Evolutionary conservation across 2,797 vertebrate species (phyloP).

Genomic region (Epinephelus awoara): DNA sequence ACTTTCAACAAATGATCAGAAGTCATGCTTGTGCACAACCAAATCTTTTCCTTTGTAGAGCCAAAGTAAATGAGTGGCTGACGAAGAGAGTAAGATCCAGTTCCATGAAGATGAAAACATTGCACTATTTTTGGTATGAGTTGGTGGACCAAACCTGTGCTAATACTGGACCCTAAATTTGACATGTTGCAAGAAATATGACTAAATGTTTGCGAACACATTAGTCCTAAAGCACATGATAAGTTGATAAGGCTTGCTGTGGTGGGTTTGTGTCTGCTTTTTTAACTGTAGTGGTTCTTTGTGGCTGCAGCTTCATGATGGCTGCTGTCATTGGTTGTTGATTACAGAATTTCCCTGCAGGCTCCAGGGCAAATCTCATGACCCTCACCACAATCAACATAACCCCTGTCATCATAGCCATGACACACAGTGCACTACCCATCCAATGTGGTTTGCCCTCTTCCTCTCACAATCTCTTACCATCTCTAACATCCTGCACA

Average conservation of each 20-base stretch:
- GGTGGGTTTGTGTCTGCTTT: slow-evolving; percentile 20
- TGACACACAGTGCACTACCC: slow-evolving; percentile 43
- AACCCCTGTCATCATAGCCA: slow-evolving; percentile 52
- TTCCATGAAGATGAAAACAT: slow-evolving; percentile 14
- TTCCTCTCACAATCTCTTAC: slow-evolving; percentile 23
- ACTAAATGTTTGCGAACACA: slow-evolving; percentile 20
- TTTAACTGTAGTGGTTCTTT: slow-evolving; percentile 37
- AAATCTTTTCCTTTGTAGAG: neutral
- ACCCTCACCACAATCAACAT: slow-evolving; percentile 53
- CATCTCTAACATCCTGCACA: slow-evolving; percentile 37
- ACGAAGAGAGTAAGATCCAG: neutral
- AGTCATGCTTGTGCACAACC: neutral
- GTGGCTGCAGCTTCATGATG: slow-evolving; percentile 27
- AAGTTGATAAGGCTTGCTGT: slow-evolving; percentile 14
- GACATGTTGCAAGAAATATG: slow-evolving; percentile 2
- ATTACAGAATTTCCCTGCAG: slow-evolving; percentile 53
- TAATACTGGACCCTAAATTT: slow-evolving; percentile 9
- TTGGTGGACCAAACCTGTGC: neutral
- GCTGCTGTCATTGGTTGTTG: slow-evolving; percentile 40
- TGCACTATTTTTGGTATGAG: neutral
- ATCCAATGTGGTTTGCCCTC: slow-evolving; percentile 32
- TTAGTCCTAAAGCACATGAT: slow-evolving; percentile 10
- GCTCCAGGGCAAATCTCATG: slow-evolving; percentile 47
- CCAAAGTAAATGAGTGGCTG: slow-evolving; percentile 14
- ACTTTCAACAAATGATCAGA: neutral